Evolutionary conservation across 2,113 vertebrate species (phyloP).

Genomic region (Aramus guarauna): DNA sequence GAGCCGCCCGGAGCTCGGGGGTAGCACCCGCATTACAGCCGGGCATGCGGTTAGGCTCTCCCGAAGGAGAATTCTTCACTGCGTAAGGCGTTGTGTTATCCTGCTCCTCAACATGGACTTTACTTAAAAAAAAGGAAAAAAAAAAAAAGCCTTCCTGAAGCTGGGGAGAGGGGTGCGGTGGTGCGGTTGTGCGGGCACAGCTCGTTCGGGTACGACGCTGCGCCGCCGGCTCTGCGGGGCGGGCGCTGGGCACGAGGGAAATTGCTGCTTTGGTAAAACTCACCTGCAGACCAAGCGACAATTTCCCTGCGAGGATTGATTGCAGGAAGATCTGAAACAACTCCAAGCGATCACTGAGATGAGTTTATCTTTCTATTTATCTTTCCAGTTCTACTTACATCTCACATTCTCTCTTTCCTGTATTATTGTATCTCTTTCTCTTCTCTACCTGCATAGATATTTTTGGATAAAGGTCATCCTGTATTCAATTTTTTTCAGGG

Average conservation of each 20-base stretch:
- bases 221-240: background rate
- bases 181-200: background rate
- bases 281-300: background rate
- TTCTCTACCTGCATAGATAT: background rate
- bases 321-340: background rate
- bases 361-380: background rate
- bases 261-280: too few species aligned
- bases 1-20: background rate
- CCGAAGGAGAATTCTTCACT: background rate
- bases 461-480: background rate
- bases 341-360: background rate
- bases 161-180: background rate
- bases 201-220: fast-evolving
- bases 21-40: background rate
- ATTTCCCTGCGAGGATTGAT: background rate
- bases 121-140: background rate
- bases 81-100: background rate
- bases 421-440: background rate
- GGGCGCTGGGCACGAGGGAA: background rate
- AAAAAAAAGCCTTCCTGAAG: background rate
- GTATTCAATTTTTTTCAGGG: background rate
- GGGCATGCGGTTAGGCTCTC: background rate
- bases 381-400: background rate
- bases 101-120: background rate
- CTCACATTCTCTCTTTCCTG: background rate